phyloP scores from a whole-genome alignment of 2,797 vertebrate genomes.

The Pseudochaenichthys georgianus region DNA sequence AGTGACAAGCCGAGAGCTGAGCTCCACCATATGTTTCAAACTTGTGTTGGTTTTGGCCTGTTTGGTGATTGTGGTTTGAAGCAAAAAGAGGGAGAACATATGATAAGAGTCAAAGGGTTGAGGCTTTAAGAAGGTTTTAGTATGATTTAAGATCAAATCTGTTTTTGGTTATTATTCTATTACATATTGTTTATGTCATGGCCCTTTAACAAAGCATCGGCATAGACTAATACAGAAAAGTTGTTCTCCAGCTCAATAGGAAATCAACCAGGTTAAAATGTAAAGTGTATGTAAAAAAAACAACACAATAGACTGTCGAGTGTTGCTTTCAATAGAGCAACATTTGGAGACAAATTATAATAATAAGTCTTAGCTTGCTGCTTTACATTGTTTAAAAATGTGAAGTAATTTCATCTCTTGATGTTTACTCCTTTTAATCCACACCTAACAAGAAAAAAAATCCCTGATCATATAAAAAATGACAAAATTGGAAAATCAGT shows the following conservation, averaged over 20 bases:
- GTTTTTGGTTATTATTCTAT: not conserved
- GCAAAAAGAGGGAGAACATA: not conserved
- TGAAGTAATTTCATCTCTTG: conserved; percentile 39
- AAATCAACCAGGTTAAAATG: not conserved
- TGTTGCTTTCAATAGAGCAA: too few relatives aligned
- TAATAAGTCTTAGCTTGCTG: conserved; percentile 36
- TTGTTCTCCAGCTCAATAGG: not conserved
- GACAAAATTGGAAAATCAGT: conserved; percentile 56
- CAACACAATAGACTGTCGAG: too few relatives aligned
- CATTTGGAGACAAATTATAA: conserved; percentile 9
- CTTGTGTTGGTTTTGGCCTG: not conserved
- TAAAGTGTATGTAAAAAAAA: not conserved
- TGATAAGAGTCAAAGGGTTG: not conserved
- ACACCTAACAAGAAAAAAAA: conserved; percentile 60
- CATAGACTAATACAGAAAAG: not conserved
- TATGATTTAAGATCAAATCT: not conserved
- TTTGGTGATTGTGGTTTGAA: not conserved
- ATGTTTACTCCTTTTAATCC: conserved; percentile 63
- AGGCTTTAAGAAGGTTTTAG: not conserved
- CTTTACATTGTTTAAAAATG: conserved; percentile 49
- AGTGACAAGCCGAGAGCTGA: not conserved
- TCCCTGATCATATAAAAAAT: conserved; percentile 57
- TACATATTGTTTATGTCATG: not conserved
- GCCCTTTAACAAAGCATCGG: conserved; percentile 9
- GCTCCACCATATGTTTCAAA: not conserved